Evolutionary conservation across 30 jellyfish, hydroid and myxozoan genomes (phyloP), one percentile per base, ranked within the genome.

Genomic region (Cassiopea andromeda): DNA sequence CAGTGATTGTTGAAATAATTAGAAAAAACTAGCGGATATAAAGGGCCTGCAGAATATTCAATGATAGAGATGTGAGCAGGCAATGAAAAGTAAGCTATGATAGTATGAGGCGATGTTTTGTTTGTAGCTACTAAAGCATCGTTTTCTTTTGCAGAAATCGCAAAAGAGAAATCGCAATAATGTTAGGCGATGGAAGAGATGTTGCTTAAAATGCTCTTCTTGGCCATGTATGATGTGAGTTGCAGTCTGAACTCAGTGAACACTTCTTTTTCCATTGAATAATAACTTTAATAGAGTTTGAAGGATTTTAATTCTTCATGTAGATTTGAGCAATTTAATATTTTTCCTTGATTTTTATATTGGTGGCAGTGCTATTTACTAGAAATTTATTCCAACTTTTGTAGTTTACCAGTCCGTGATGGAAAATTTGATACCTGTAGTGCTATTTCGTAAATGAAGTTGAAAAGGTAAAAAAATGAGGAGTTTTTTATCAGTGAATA

Each of bases 111-210:
- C 12, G 47, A 17, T 43, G 38, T 72, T 72, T 46, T 3, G 12
- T 14, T 14, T 27, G 54, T 58, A 46, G 64, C 60, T 1, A 46
- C 86, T 77, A 77, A 77, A 77, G 73, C 48, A 18, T 66, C 69
- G 46, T 66, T 38, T 81, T 81, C 69, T 70, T 57, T 81, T 81
- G 90, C 90, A 81, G 90, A 81, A 66, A 81, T 81, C 80, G 90
- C 90, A 66, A 81, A 81, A 81, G 90, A 81, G 90, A 81, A 81
- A 81, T 66, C 81, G 59, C 82, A 64, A 38, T 54, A 81, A 48
- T 58, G 80, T 46, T 58, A 81, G 70, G n/a, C 47, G 90, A 19
- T 27, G 49, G 79, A 43, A 70, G 79, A 70, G 79, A 61, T 13
- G 4, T 8, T 61, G 73, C 64, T 50, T 61, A 61, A 15, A 70